Conservation (phyloP, 23 tunicate genomes). For the Corella eumyota region DNA sequence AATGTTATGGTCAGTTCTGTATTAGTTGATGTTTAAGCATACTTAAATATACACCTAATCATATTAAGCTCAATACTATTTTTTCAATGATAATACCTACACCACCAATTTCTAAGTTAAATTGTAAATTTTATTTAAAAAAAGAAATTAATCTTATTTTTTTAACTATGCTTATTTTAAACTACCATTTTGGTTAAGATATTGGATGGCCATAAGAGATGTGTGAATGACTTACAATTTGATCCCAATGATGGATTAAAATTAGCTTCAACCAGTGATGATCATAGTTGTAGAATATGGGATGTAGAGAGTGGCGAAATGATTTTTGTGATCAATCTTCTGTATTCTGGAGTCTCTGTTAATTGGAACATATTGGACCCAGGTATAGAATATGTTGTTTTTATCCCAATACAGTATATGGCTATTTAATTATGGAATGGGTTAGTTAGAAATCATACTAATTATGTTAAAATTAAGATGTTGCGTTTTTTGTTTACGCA, state of each 20-base stretch:
- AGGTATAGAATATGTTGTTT: constrained; percentile 12
- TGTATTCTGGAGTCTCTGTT: constrained; percentile 46
- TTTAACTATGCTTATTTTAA: neutral
- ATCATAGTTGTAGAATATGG: constrained; percentile 57
- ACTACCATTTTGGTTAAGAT: constrained; percentile 16
- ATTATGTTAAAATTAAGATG: too few relatives aligned
- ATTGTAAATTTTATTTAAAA: neutral
- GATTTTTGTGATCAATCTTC: constrained; percentile 9
- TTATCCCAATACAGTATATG: too few relatives aligned
- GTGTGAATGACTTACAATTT: constrained; percentile 44
- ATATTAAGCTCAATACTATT: neutral
- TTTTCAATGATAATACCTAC: neutral
- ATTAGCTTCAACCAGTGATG: constrained; percentile 59
- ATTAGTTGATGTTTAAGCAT: neutral
- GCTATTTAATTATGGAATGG: too few relatives aligned
- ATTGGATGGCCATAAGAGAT: constrained; percentile 34
- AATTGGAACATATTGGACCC: constrained; percentile 47
- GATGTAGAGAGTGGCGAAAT: constrained; percentile 36
- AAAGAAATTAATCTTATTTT: neutral
- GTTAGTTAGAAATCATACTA: too few relatives aligned
- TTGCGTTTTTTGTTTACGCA: too few relatives aligned
- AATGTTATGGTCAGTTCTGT: constrained; percentile 11
- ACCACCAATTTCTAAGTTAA: neutral
- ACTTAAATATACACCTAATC: neutral
- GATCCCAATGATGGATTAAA: constrained; percentile 40